Evolutionary conservation across 2,888 invertebrate genomes (phyloP).

Genomic region (Lasius platythorax): DNA sequence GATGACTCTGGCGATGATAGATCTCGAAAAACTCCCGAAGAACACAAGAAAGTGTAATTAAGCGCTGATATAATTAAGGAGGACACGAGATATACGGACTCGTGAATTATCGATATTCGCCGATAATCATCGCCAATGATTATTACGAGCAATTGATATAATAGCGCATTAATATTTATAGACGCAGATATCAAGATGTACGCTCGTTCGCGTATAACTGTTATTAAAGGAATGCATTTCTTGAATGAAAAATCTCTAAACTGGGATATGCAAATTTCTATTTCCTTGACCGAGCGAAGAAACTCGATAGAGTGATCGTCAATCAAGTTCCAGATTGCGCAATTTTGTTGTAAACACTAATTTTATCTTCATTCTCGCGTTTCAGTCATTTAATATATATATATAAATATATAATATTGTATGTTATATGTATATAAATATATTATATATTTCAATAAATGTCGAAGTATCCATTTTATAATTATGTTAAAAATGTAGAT

Average conservation of each 20-base stretch:
- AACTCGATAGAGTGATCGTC: neutral
- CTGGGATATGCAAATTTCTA: slow-evolving; percentile 43
- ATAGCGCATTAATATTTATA: slow-evolving; percentile 25
- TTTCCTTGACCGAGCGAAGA: slow-evolving; percentile 16
- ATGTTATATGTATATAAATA: neutral
- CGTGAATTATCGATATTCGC: slow-evolving; percentile 13
- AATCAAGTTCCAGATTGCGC: neutral
- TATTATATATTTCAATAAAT: slow-evolving; percentile 9
- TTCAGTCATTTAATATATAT: neutral
- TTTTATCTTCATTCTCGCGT: neutral
- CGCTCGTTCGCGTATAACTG: slow-evolving; percentile 4
- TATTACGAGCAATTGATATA: slow-evolving; percentile 12
- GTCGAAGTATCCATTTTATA: neutral
- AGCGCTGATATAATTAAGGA: neutral
- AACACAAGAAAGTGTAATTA: slow-evolving; percentile 1
- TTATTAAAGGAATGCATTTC: slow-evolving; percentile 13
- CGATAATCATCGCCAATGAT: neutral
- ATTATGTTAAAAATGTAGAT: neutral
- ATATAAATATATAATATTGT: neutral
- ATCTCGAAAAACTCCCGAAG: neutral
- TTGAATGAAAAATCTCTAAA: neutral
- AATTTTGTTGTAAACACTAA: neutral
- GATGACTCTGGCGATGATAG: neutral
- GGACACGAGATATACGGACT: neutral
- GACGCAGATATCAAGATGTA: slow-evolving; percentile 9